Evolutionary conservation across 1,140 invertebrate genomes (phyloP).

Genomic region (Chymomyza costata): DNA sequence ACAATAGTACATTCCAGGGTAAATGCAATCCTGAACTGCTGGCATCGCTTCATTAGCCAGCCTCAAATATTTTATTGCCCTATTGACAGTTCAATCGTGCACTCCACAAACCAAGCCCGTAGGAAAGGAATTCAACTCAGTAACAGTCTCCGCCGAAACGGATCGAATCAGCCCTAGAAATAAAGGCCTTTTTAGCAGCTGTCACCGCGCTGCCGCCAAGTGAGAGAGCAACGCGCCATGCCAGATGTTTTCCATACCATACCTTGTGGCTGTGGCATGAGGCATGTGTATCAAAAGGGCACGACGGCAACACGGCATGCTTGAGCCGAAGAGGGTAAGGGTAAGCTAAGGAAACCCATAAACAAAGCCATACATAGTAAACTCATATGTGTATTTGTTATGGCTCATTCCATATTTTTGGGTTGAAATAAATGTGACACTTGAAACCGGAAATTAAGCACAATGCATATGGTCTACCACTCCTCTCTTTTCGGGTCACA

Average conservation of each 20-base stretch:
- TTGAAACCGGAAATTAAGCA: slow-evolving; percentile 69
- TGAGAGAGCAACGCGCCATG: slow-evolving; percentile 13
- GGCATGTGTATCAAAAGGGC: slow-evolving; percentile 11
- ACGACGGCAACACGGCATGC: no score
- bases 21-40: no score
- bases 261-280: slow-evolving; percentile 1
- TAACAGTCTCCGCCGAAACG: no score
- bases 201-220: slow-evolving; percentile 26
- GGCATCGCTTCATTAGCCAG: slow-evolving; percentile 25
- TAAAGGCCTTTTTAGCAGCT: slow-evolving; percentile 56
- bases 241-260: slow-evolving; percentile 56
- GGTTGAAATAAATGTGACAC: slow-evolving; percentile 54
- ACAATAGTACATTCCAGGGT: not conserved
- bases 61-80: slow-evolving; percentile 56
- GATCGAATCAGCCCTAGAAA: not conserved
- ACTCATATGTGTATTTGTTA: slow-evolving; percentile 44
- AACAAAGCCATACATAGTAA: slow-evolving; percentile 48
- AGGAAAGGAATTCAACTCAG: slow-evolving; percentile 31
- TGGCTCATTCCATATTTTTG: slow-evolving; percentile 64
- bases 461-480: slow-evolving; percentile 44
- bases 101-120: slow-evolving; percentile 1
- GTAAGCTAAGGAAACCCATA: slow-evolving; percentile 37
- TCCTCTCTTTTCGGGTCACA: slow-evolving; percentile 5
- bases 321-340: not conserved
- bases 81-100: slow-evolving; percentile 63